Evolutionary conservation across 2,888 invertebrate species (phyloP).

Genomic region (Catocala sponsa): DNA sequence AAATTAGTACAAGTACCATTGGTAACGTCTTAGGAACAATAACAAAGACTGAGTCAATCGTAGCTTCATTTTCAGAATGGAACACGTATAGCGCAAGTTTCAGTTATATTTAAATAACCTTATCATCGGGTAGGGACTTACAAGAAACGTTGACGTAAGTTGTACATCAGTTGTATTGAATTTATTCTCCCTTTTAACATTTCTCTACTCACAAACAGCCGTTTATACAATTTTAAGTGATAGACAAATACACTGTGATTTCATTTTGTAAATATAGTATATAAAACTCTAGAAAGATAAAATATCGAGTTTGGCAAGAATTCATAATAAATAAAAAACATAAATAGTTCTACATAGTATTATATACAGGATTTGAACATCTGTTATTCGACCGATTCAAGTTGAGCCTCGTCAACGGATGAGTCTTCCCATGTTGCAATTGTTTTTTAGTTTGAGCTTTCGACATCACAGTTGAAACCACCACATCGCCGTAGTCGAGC

Average conservation of each 20-base stretch:
- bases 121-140: slow-evolving; percentile 32
- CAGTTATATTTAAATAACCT: slow-evolving; percentile 13
- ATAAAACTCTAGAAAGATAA: slow-evolving; percentile 87
- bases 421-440: slow-evolving; percentile 96
- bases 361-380: slow-evolving; percentile 94
- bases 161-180: slow-evolving; percentile 86
- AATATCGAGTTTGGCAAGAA: slow-evolving; percentile 88
- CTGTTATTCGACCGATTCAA: slow-evolving; percentile 91
- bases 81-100: neutral
- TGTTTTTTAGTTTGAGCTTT: slow-evolving; percentile 93
- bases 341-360: slow-evolving; percentile 93
- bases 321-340: slow-evolving; percentile 86
- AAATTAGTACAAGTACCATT: too few species aligned
- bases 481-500: slow-evolving; percentile 86
- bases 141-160: slow-evolving; percentile 72
- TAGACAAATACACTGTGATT: slow-evolving; percentile 86
- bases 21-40: too few species aligned
- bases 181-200: slow-evolving; percentile 83
- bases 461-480: slow-evolving; percentile 91
- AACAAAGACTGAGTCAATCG: too few species aligned
- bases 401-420: slow-evolving; percentile 96
- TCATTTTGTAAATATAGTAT: slow-evolving; percentile 86
- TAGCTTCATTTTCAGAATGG: neutral
- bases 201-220: slow-evolving; percentile 84
- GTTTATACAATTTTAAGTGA: slow-evolving; percentile 82